phyloP scores from a whole-genome alignment of 2,797 vertebrate species.

The Glyptemys insculpta region DNA sequence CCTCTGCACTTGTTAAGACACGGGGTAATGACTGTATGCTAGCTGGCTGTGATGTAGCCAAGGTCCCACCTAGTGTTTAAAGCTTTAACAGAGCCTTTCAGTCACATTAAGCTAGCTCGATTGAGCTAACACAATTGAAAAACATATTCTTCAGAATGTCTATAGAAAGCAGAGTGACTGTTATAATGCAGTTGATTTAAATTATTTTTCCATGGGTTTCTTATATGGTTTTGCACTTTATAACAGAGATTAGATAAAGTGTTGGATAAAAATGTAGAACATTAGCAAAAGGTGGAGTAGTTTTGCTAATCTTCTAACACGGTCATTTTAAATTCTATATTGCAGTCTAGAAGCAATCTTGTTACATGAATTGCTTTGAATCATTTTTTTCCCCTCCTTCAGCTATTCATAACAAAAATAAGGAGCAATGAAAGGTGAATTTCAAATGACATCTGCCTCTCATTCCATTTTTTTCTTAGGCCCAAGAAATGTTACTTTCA shows the following conservation, averaged over 20 bases:
- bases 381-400: constrained; percentile 30
- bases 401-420: constrained; percentile 27
- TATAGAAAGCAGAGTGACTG: background rate
- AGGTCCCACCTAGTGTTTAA: background rate
- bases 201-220: constrained; percentile 65
- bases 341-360: constrained; percentile 18
- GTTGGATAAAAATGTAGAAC: constrained; percentile 40
- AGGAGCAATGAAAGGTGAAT: constrained; percentile 35
- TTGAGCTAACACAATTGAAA: background rate
- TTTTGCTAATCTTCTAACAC: constrained; percentile 34
- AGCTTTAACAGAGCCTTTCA: background rate
- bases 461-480: constrained; percentile 13
- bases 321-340: constrained; percentile 10
- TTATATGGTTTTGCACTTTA: constrained; percentile 47
- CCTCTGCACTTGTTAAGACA: background rate
- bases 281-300: constrained; percentile 25
- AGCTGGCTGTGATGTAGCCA: background rate
- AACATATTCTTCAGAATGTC: background rate
- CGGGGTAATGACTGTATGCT: accelerated
- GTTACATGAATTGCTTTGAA: background rate
- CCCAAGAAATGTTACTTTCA: background rate
- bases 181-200: constrained; percentile 18
- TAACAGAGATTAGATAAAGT: constrained; percentile 58
- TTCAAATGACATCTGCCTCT: constrained; percentile 30
- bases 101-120: accelerated